Evolutionary conservation across 2,797 vertebrate genomes (phyloP), one percentile per base, ranked within the genome.

Genomic region (Sebastes matsubarae): DNA sequence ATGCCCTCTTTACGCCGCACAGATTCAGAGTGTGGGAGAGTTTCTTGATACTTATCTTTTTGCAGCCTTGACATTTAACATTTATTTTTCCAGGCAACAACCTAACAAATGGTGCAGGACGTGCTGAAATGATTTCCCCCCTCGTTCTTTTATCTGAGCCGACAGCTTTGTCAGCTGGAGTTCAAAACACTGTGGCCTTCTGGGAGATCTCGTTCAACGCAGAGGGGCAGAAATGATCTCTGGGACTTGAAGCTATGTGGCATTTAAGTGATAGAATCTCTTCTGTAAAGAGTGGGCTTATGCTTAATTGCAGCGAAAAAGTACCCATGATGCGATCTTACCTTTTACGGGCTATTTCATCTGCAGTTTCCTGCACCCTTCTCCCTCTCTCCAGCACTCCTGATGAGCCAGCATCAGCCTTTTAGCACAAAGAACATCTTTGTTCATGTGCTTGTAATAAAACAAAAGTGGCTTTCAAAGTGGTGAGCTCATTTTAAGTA

Each of bases 291-390:
- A 84, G 82, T 85, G 88, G 88, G 88, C 72, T 70, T 84, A 92
- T 82, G 93, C 90, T 81, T 94, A 94, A 95, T 96, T 95, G 91
- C 92, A 81, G 89, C 54, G 12, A 94, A 91, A 95, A 95, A 95
- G 94, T 95, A 94, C 94, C 94, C 89, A 36, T 81, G 93, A 96
- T 95, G 89, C 30, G 63, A 95, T 95, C 94, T 93, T 72, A 81
- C 85, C 90, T 88, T 93, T 92, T 87, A 95, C 89, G 92, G 90
- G 86, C 94, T 89, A 93, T 95, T 95, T 94, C 93, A 92, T 91
- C 82, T 72, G 79, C 69, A 67, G 85, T 93, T 93, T 92, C 90
- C 92, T 89, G 91, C 86, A 55, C 24, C 61, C 61, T 68, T 72
- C 46, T 34, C 69, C 13, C 25, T 79, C 64, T 66, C 30, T 46